Base-by-base conservation (phyloP, 2,113 vertebrate genomes). In the Silurus meridionalis region DNA sequence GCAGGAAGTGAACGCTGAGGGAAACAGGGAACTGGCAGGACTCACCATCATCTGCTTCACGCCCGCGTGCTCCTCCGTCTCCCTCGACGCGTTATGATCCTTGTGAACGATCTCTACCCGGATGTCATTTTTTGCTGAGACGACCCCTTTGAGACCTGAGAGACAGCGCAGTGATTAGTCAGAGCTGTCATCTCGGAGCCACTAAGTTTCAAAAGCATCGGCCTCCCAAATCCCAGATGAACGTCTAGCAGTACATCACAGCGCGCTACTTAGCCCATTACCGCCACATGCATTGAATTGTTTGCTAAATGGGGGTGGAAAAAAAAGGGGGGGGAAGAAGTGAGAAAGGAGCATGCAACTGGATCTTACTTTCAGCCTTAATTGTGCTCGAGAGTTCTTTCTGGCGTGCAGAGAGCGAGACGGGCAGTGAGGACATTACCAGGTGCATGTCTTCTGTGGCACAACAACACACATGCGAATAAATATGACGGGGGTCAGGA, bases 11-110 rank as follows among this genome's bases (percentile, higher is more conserved):
- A 80, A 60, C 25, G 28, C 57, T 37, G 57, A 60, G 78, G 28
- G 64, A 69, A 37, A 77, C 7, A 61, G 66, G 17, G 25, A 60
- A 50, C 66, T 15, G 57, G n/a, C 28, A 92, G 67, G 67, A 93
- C 97, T 97, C 91, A 99, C 98, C 97, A 99, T 97, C 91, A 99
- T 95, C 90, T 99, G 98, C 94, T 99, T 99, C 94, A 98, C 98
- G 89, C 96, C 95, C 5, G 96, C 91, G 90, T 98, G 97, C 11
- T 99, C 98, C 87, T 99, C 97, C 0, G 94, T 92, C 78, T 99
- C 97, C 55, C 97, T 92, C 6, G 96, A 95, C 0, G 97, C 94
- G 17, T 96, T 94, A 0, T 98, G 97, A 90, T 99, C 98, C 92
- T 99, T 99, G 94, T 99, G 98, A 0, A 99, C 97, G n/a, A 99